Base-by-base conservation (phyloP, 2,113 vertebrate genomes). In the Dolichallabes microphthalmus region DNA sequence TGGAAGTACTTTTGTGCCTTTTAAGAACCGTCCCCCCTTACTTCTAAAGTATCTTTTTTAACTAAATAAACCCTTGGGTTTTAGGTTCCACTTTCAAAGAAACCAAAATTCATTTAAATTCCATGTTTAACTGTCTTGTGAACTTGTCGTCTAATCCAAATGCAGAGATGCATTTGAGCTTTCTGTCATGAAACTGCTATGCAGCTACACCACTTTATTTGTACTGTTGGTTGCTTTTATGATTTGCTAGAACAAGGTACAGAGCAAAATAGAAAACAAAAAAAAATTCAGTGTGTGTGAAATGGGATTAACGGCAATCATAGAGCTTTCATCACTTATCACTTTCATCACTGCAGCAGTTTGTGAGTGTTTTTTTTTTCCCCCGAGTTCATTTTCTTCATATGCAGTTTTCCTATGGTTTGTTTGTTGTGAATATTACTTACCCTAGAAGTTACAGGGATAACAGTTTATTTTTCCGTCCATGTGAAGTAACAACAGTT, bases 391-490 rank as follows among this genome's bases (percentile, higher is more conserved):
- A 82, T 79, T 76, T 80, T 82, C 35, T 83, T 63, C 58, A 86
- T 64, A 75, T 73, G 14, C 82, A 85, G 61, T 15, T 64, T 85
- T 22, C 58, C 4, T 68, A 77, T 84, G 3, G 57, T 87, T 87
- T 74, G 84, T 80, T 88, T 88, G 85, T 61, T 86, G 82, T 89
- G 84, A 85, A 86, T 84, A 83, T 88, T 35, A 68, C 30, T 57
- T 30, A 87, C 83, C 84, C 85, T 88, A 92, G 89, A 93, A 91
- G 89, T 80, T 35, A 93, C 92, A 91, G 90, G 92, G 93, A 94
- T 85, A 61, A 94, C 93, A 91, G 94, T 95, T 96, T 95, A 93
- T 94, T 93, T 95, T 94, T 96, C 94, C 96, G 95, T 97, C 96
- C 74, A 87, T 83, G 68, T 92, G 80, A 91, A 91, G 91, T 91